A percentile compares a stretch with the other conserved stretches of the same genome.
These are phyloP conservation scores for Rostratula benghalensis DNA, from an alignment of 2,113 vertebrate genomes.

Conservation along the genomic window DNA sequence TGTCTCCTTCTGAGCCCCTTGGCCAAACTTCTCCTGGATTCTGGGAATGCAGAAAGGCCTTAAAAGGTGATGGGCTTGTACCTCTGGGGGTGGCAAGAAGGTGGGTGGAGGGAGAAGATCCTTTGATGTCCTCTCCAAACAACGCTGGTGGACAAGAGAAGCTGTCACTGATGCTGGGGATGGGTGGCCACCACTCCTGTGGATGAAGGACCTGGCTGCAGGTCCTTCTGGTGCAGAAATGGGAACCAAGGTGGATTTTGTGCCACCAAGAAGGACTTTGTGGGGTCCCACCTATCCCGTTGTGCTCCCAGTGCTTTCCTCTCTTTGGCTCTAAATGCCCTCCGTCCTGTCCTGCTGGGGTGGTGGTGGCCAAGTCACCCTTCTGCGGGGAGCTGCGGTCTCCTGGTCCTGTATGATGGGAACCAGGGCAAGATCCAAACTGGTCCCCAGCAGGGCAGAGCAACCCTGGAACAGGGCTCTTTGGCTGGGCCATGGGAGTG, in stretches of 20 bases:
- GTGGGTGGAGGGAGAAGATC: neutral
- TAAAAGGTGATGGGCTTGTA: rapidly evolving
- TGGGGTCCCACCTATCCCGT: rapidly evolving
- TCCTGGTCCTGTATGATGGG: neutral
- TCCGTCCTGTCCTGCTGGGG: rapidly evolving
- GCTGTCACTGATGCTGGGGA: neutral
- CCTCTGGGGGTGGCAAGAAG: neutral
- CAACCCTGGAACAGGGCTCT: neutral
- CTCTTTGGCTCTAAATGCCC: rapidly evolving
- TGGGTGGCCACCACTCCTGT: rapidly evolving
- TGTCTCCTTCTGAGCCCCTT: neutral
- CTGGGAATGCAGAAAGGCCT: rapidly evolving
- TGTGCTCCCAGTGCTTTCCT: neutral
- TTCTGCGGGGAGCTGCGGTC: neutral
- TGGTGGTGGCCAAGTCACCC: rapidly evolving
- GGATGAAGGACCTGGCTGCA: neutral
- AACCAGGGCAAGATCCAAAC: rapidly evolving
- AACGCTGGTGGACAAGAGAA: neutral
- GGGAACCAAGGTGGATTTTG: rapidly evolving
- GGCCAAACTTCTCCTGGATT: rapidly evolving
- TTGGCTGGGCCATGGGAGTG: neutral
- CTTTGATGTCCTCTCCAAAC: neutral
- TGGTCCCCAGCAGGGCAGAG: neutral
- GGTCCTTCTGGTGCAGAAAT: rapidly evolving
- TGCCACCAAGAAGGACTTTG: rapidly evolving